Percentiles rank a stretch among this genome's conserved stretches.
Conservation (phyloP, 2,113 vertebrate species). For the Pteropus alecto region DNA sequence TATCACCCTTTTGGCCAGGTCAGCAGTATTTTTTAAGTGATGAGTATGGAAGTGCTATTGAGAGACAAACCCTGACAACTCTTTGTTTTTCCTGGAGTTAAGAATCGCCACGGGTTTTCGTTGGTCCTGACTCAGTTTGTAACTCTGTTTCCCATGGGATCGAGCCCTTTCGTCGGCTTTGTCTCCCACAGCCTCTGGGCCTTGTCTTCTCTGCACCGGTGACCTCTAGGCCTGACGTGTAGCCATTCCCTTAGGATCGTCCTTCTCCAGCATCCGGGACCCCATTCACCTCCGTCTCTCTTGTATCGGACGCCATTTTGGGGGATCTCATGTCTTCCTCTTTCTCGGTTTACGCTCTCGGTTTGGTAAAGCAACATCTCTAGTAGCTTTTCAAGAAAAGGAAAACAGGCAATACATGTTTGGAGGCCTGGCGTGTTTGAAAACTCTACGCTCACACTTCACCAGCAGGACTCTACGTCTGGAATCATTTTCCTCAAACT, state of each 20-base stretch:
- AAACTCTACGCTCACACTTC: neutral
- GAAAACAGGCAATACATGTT: neutral
- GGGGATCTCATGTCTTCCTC: neutral
- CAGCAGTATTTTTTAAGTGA: neutral
- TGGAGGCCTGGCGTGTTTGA: neutral
- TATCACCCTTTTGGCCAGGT: neutral
- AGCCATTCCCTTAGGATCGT: too few species aligned
- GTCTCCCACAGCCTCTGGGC: neutral
- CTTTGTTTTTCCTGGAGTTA: neutral
- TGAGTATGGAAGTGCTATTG: neutral
- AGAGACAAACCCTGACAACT: neutral
- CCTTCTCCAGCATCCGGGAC: neutral
- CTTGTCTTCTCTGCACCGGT: neutral
- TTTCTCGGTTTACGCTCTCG: neutral
- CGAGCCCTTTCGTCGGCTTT: neutral
- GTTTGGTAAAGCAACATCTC: neutral
- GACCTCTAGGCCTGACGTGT: too few species aligned
- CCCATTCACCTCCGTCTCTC: neutral
- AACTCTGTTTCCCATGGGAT: neutral
- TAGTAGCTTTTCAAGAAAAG: neutral
- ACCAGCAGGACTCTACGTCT: neutral
- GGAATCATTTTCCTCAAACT: neutral
- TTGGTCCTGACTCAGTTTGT: neutral
- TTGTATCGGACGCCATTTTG: neutral
- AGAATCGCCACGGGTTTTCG: neutral